Evolutionary conservation across 2,113 vertebrate genomes (phyloP).

Genomic region (Prionailurus bengalensis): DNA sequence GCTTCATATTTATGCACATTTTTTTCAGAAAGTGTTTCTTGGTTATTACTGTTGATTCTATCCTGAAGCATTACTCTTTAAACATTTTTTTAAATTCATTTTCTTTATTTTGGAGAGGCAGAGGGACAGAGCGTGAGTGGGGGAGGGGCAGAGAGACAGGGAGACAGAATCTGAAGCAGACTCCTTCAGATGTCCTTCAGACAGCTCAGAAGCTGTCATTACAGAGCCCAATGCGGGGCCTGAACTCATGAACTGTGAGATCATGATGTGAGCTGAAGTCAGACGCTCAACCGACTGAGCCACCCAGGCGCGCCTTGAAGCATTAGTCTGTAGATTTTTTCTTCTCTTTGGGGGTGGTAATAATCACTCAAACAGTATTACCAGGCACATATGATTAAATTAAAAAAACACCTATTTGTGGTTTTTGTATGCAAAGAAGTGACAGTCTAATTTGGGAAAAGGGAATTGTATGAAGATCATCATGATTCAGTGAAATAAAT

Average conservation of each 20-base stretch:
- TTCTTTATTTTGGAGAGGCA: no score
- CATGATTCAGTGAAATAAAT: neutral
- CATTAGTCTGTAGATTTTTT: neutral
- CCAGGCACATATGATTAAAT: neutral
- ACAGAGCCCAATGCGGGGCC: no score
- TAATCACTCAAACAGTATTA: neutral
- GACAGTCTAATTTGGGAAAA: neutral
- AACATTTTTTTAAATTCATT: neutral
- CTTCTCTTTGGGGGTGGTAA: neutral
- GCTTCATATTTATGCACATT: neutral
- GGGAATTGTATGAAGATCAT: neutral
- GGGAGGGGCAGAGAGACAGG: no score
- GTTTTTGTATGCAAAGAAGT: conserved; percentile 41
- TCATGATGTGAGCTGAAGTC: no score
- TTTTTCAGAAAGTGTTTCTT: conserved; percentile 5
- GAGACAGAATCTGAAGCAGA: no score
- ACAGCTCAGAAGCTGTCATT: no score
- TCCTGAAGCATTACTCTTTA: neutral
- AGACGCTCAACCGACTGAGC: no score
- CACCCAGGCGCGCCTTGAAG: neutral
- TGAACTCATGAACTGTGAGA: no score
- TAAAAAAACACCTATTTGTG: neutral
- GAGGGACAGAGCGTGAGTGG: no score
- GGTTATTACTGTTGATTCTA: neutral
- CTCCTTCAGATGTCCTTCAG: no score